Base-by-base conservation (phyloP, 2,888 invertebrate species). In the Protophormia terraenovae region DNA sequence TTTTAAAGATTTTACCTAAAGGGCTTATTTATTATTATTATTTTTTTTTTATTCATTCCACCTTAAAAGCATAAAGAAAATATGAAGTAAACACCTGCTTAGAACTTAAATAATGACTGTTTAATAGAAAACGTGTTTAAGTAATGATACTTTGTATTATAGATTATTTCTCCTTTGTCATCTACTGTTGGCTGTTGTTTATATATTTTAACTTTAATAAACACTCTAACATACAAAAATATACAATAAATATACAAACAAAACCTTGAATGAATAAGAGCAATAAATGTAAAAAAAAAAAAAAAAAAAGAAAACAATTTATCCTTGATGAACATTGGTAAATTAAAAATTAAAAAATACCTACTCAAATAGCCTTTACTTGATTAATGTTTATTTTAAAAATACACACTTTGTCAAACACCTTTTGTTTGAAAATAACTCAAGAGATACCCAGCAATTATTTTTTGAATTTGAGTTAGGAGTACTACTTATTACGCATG, bases 91-190 rank as follows among this genome's bases (percentile, higher is more conserved):
- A 64, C 53, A 71, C 41, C 41, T 64, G 69, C 22, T 64, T 29
- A 47, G 19, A 16, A 62, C 38, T 76, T 45, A 64, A 55, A 77
- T 87, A 87, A 88, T 86, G 88, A 87, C 88, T 87, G 84, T 88
- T 88, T 90, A 90, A 91, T 90, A 88, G 90, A 91, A 90, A 90
- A 91, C 91, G 90, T 90, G 90, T 90, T 90, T 88, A 90, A 89
- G 88, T 66, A 66, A 72, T 84, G 58, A 73, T 75, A 64, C 41
- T 64, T 64, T 58, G 78, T 50, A 81, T 84, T 82, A 82, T 4
- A 66, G 41, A 35, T 55, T 24, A 64, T 62, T 81, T 41, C 12
- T 50, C 35, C 12, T 27, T 50, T 35, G 24, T 60, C 60, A 50
- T 50, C 55, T 55, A n/a, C 50, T 38, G 10, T 19, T 3, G 2